phyloP scores from a whole-genome alignment of 1,140 invertebrate genomes.

The Apis dorsata region DNA sequence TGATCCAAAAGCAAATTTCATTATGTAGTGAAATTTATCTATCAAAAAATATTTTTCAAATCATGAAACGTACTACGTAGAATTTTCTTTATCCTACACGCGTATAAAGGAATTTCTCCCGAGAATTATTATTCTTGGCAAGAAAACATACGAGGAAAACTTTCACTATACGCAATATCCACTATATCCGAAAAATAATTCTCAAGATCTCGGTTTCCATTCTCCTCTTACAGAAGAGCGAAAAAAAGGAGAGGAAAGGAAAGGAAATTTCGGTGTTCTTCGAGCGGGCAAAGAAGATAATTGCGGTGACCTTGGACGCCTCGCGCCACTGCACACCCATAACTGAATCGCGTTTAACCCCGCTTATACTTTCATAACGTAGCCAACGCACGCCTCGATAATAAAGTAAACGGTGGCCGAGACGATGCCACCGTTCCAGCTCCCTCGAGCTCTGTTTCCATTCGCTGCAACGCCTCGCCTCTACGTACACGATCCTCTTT shows the following conservation, averaged over 20 bases:
- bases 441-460: constrained; percentile 53
- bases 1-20: too few species aligned
- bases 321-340: constrained; percentile 58
- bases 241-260: background rate
- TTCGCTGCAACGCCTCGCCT: background rate
- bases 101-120: too few species aligned
- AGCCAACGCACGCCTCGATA: constrained; percentile 46
- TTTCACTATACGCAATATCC: too few species aligned
- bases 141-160: too few species aligned
- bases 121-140: too few species aligned
- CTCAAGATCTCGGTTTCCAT: too few species aligned
- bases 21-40: too few species aligned
- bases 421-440: constrained; percentile 80
- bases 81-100: too few species aligned
- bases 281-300: constrained; percentile 65
- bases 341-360: constrained; percentile 56
- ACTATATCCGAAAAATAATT: too few species aligned
- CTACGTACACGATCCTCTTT: constrained; percentile 10
- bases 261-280: constrained; percentile 62
- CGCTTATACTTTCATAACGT: constrained; percentile 60
- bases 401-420: constrained; percentile 56
- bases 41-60: too few species aligned
- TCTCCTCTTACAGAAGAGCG: background rate
- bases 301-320: constrained; percentile 68
- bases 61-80: too few species aligned